Percentiles rank a stretch among this genome's conserved stretches.
These are phyloP conservation scores for Encarsia formosa DNA, from an alignment of 2,888 invertebrate species.

Conservation along the genomic window DNA sequence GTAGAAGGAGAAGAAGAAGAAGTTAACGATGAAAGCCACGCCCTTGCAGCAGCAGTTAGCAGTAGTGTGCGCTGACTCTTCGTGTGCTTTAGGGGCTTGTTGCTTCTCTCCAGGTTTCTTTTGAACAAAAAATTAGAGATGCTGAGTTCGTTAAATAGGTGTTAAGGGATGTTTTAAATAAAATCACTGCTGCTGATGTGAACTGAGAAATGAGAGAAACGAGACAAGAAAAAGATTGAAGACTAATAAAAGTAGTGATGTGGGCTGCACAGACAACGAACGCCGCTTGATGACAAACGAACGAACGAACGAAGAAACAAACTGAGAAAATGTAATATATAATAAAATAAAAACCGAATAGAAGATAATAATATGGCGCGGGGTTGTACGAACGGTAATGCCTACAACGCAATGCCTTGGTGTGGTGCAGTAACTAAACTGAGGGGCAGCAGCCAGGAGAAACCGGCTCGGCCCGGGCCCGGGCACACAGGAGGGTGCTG, in stretches of 20 bases:
- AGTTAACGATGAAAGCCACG: slow-evolving; percentile 1
- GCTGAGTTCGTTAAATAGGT: no score
- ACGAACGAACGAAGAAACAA: slow-evolving; percentile 34
- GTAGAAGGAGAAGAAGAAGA: neutral
- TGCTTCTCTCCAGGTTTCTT: no score
- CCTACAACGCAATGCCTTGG: slow-evolving; percentile 52
- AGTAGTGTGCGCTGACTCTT: no score
- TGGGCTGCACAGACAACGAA: no score
- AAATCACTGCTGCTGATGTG: no score
- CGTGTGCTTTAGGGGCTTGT: no score
- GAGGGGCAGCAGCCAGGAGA: slow-evolving; percentile 37
- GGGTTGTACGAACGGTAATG: slow-evolving; percentile 49
- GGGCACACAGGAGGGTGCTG: slow-evolving; percentile 26
- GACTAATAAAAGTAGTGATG: no score
- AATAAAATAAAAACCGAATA: no score
- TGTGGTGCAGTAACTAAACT: slow-evolving; percentile 53
- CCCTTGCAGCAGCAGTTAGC: slow-evolving; percentile 15
- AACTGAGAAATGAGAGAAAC: neutral
- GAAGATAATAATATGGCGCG: slow-evolving; percentile 49
- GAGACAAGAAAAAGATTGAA: no score
- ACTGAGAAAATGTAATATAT: neutral
- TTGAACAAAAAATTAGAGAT: no score
- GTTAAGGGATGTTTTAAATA: no score
- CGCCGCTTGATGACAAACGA: slow-evolving; percentile 21
- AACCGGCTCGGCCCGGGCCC: slow-evolving; percentile 38